phyloP scores from a whole-genome alignment of 2,797 vertebrate species.

The Sebastes ruberrimus region DNA sequence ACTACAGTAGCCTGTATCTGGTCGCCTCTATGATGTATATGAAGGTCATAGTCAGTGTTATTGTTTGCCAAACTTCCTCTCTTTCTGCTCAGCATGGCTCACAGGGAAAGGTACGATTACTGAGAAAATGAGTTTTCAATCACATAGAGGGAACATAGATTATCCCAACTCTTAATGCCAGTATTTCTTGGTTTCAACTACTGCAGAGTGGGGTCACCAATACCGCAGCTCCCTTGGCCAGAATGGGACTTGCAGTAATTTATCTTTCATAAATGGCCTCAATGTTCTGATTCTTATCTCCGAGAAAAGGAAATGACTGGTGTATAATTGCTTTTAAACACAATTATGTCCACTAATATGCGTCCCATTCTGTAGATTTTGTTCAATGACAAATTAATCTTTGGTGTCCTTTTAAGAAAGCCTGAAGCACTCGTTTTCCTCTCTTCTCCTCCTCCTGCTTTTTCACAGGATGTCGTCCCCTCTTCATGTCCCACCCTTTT shows the following conservation, averaged over 20 bases:
- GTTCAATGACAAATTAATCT: slow-evolving; percentile 66
- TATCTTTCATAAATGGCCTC: slow-evolving; percentile 58
- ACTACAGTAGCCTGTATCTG: slow-evolving; percentile 3
- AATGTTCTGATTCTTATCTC: slow-evolving; percentile 65
- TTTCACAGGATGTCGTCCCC: slow-evolving; percentile 7
- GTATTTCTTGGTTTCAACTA: background rate
- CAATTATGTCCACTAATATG: slow-evolving; percentile 73
- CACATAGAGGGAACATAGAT: background rate
- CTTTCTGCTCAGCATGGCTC: background rate
- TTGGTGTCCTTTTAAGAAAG: slow-evolving; percentile 50
- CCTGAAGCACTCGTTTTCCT: slow-evolving; percentile 36
- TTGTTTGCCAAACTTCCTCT: background rate
- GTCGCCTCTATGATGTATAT: background rate
- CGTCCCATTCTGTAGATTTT: slow-evolving; percentile 49
- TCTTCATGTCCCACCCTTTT: slow-evolving; percentile 14
- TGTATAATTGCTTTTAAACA: slow-evolving; percentile 71
- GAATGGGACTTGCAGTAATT: slow-evolving; percentile 27
- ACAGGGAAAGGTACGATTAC: background rate
- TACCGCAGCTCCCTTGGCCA: background rate
- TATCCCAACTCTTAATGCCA: background rate
- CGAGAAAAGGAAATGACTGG: slow-evolving; percentile 50
- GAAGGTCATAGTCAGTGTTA: slow-evolving; percentile 21
- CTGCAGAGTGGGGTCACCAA: background rate
- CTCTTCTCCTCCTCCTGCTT: slow-evolving; percentile 9
- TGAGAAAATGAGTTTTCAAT: background rate